Evolutionary conservation across 2,888 invertebrate genomes (phyloP).

Genomic region (Pyrrhia umbra): DNA sequence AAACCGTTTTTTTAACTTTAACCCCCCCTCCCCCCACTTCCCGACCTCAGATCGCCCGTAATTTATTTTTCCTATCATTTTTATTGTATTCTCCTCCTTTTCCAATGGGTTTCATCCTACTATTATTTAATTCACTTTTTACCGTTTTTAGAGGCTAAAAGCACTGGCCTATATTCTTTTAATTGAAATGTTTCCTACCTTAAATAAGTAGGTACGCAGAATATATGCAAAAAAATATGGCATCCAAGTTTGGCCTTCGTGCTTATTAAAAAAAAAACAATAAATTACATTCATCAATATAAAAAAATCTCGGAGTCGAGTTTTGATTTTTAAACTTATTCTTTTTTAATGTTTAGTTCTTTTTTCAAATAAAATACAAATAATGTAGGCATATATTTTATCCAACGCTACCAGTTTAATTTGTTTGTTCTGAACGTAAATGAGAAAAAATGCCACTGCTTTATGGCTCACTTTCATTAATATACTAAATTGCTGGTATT

Average conservation of each 20-base stretch:
- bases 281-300: background rate
- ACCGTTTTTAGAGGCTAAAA: too few relatives aligned
- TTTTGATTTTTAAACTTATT: too few relatives aligned
- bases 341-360: too few relatives aligned
- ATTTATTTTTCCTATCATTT: too few relatives aligned
- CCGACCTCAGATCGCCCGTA: too few relatives aligned
- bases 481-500: slow-evolving; percentile 54
- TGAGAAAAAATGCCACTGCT: slow-evolving; percentile 47
- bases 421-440: slow-evolving; percentile 33
- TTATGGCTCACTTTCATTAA: slow-evolving; percentile 44
- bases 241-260: slow-evolving; percentile 10
- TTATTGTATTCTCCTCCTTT: too few relatives aligned
- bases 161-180: too few relatives aligned
- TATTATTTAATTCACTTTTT: too few relatives aligned
- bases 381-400: too few relatives aligned
- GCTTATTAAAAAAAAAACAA: slow-evolving; percentile 7
- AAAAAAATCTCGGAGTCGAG: background rate
- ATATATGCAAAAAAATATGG: slow-evolving; percentile 13
- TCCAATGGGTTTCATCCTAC: too few relatives aligned
- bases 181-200: slow-evolving; percentile 25
- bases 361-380: slow-evolving; percentile 5
- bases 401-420: slow-evolving; percentile 25
- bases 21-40: too few relatives aligned
- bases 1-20: too few relatives aligned
- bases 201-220: slow-evolving; percentile 18